Base-by-base conservation (phyloP, 2,888 invertebrate genomes). In the Orchesellides sinensis region DNA sequence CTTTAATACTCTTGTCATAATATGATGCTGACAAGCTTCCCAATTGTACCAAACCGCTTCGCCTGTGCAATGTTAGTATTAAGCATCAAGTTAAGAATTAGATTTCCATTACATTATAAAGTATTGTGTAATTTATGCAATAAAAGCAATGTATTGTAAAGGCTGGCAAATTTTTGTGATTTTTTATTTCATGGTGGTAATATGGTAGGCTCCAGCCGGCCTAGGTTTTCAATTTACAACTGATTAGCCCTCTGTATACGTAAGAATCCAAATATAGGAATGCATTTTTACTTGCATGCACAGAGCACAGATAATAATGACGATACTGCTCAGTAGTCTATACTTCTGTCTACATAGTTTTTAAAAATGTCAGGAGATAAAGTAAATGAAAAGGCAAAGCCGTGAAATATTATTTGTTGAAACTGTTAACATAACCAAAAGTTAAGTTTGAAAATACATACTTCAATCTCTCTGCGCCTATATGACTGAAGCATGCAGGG, bases 321-420 rank as follows among this genome's bases (percentile, higher is more conserved):
- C n/a, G n/a, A n/a, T n/a, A n/a, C n/a, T n/a, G n/a, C n/a, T n/a
- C n/a, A n/a, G n/a, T n/a, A n/a, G n/a, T n/a, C n/a, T n/a, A n/a
- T n/a, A n/a, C n/a, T n/a, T n/a, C n/a, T n/a, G n/a, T n/a, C n/a
- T n/a, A n/a, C n/a, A n/a, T n/a, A n/a, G 35, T 35, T 35, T 12
- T 35, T 35, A 35, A 35, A 35, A 35, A 35, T 35, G 35, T 12
- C 5, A 35, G 35, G 35, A 35, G 35, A 35, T 12, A 35, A n/a
- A n/a, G n/a, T n/a, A n/a, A 29, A 59, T 1, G 17, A 40, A 29
- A 29, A 47, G n/a, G 40, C 3, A 17, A 45, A 66, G 27, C 17
- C 29, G 61, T 68, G 77, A 78, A 78, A 47, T 32, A 78, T 68
- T 66, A 69, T 78, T 78, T 78, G 77, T 78, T 69, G 69, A 78